Conservation (phyloP, 2,113 vertebrate genomes). For the Dryoscopus gambensis region DNA sequence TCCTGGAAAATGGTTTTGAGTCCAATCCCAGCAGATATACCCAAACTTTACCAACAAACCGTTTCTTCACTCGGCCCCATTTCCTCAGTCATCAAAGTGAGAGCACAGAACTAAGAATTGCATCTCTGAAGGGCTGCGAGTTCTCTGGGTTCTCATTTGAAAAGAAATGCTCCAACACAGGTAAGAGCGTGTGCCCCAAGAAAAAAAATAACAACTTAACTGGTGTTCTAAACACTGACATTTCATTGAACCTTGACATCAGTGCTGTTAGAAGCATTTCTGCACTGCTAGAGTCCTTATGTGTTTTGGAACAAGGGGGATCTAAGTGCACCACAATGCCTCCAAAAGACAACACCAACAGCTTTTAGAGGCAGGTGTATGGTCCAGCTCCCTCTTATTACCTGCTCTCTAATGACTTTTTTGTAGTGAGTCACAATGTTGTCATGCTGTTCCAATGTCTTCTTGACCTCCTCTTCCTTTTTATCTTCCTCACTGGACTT, state of each 20-base stretch:
- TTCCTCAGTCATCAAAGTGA: not conserved
- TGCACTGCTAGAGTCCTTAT: not conserved
- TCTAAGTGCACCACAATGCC: fast-evolving
- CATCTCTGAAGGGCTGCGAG: fast-evolving
- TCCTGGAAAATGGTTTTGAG: fast-evolving
- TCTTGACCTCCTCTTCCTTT: slow-evolving; percentile 98
- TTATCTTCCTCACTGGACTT: slow-evolving; percentile 97
- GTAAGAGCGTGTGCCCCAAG: too few relatives aligned
- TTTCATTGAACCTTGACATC: not conserved
- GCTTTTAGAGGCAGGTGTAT: fast-evolving
- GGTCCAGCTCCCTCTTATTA: slow-evolving; percentile 53
- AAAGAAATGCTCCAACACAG: not conserved
- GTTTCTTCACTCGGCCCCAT: not conserved
- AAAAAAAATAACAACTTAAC: not conserved
- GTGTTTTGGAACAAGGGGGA: not conserved
- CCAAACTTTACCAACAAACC: not conserved
- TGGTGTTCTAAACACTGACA: not conserved
- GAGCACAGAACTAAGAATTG: not conserved
- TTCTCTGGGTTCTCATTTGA: too few relatives aligned
- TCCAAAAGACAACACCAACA: not conserved
- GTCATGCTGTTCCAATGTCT: slow-evolving; percentile 95
- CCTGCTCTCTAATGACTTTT: slow-evolving; percentile 96
- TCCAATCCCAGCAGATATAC: too few relatives aligned
- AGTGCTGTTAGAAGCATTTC: not conserved
- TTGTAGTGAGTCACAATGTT: slow-evolving; percentile 97